phyloP scores from a whole-genome alignment of 2,888 invertebrate genomes.

The Parnassius glacialis region DNA sequence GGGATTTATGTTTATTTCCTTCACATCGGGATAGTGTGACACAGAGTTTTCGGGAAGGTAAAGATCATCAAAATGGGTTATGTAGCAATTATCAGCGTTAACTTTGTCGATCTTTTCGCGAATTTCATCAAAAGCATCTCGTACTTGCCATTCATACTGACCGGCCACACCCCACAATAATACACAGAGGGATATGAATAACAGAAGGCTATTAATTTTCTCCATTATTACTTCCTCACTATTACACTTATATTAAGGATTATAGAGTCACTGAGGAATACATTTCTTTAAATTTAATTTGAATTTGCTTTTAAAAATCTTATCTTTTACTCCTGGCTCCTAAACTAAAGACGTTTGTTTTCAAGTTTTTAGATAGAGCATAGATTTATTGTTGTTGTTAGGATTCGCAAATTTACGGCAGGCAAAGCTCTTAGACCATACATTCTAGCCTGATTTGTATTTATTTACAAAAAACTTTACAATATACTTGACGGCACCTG shows the following conservation, averaged over 20 bases:
- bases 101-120: conserved; percentile 91
- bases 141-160: conserved; percentile 95
- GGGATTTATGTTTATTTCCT: conserved; percentile 96
- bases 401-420: too few relatives aligned
- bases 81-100: conserved; percentile 92
- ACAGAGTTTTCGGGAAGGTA: conserved; percentile 91
- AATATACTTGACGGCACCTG: too few relatives aligned
- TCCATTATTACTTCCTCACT: conserved; percentile 54
- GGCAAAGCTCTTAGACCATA: too few relatives aligned
- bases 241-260: conserved; percentile 20
- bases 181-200: conserved; percentile 62
- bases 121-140: conserved; percentile 95
- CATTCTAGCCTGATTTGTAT: too few relatives aligned
- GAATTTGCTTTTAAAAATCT: neutral
- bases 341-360: conserved; percentile 18
- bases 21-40: conserved; percentile 95
- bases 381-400: too few relatives aligned
- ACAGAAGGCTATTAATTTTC: conserved; percentile 51
- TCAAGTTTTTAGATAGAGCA: conserved; percentile 7
- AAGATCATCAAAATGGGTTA: conserved; percentile 91
- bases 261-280: conserved; percentile 7
- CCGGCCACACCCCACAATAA: conserved; percentile 85
- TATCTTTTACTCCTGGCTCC: neutral
- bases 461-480: too few relatives aligned
- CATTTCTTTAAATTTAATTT: conserved; percentile 16